A percentile compares a stretch with the other conserved stretches of the same genome.
phyloP scores from a whole-genome alignment of 2,888 invertebrate species.

The Phorcus lineatus region DNA sequence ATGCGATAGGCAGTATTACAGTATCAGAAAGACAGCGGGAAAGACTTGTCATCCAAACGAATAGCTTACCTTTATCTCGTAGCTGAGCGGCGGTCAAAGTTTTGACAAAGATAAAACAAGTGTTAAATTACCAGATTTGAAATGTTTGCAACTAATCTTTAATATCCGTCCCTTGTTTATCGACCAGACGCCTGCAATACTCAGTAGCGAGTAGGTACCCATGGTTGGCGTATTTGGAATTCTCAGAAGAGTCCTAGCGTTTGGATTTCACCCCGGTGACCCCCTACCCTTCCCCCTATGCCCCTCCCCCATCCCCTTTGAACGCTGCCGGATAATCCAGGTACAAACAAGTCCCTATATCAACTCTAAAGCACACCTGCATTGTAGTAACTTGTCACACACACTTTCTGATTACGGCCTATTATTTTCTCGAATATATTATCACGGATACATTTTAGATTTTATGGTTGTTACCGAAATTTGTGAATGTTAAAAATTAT shows the following conservation, averaged over 20 bases:
- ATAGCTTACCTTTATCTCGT: slow-evolving; percentile 8
- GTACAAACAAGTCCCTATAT: neutral
- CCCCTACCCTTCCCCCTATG: neutral
- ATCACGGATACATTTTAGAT: neutral
- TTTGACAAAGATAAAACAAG: slow-evolving; percentile 13
- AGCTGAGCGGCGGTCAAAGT: neutral
- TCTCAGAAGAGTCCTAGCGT: neutral
- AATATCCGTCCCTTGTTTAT: slow-evolving; percentile 10
- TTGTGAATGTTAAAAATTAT: neutral
- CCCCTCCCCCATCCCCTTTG: too few relatives aligned
- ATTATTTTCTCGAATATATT: slow-evolving; percentile 3
- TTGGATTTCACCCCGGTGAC: slow-evolving; percentile 1
- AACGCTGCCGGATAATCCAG: neutral
- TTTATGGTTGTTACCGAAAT: neutral
- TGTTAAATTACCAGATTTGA: slow-evolving; percentile 15
- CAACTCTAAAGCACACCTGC: neutral
- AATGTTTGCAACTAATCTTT: slow-evolving; percentile 8
- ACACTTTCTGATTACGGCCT: neutral
- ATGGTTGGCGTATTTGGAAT: neutral
- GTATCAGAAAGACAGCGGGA: neutral
- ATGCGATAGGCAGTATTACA: too few relatives aligned
- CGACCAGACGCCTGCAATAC: neutral
- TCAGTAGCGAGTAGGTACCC: neutral
- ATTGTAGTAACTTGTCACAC: neutral
- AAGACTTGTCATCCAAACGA: neutral